Percentiles rank a stretch among this genome's conserved stretches.
phyloP scores from a whole-genome alignment of 2,113 vertebrate species.

The Catharus bicknelli region DNA sequence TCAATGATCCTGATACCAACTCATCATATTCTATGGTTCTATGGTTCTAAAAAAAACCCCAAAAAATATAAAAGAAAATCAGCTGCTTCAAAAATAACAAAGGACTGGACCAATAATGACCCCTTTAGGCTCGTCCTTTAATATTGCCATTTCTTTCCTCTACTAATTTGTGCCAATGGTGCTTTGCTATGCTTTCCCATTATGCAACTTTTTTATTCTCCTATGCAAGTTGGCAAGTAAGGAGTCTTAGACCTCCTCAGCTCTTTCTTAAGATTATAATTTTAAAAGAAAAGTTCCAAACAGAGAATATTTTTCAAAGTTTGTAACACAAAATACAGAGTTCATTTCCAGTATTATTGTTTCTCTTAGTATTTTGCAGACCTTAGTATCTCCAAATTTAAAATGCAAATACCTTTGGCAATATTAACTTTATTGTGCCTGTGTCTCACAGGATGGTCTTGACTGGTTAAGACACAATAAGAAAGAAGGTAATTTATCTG shows the following conservation, averaged over 20 bases:
- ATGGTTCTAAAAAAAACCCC: neutral
- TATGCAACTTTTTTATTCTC: neutral
- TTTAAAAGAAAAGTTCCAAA: neutral
- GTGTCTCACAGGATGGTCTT: neutral
- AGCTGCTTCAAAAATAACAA: neutral
- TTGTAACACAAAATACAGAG: neutral
- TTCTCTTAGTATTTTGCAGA: neutral
- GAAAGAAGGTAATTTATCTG: neutral
- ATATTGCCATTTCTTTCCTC: neutral
- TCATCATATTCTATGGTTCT: neutral
- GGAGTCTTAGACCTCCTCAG: neutral
- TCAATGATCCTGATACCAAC: neutral
- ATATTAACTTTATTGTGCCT: neutral
- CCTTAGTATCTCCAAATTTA: neutral
- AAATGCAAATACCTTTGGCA: neutral
- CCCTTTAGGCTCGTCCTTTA: neutral
- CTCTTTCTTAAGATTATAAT: neutral
- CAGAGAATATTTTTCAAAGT: neutral
- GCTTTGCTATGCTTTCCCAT: fast-evolving
- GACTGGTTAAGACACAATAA: neutral
- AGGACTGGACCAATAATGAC: neutral
- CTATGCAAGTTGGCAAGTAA: neutral
- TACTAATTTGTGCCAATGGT: neutral
- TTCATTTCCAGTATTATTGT: neutral
- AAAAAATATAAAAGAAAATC: neutral